These are phyloP conservation scores for Hetaerina titia DNA, from an alignment of 2,888 invertebrate genomes.

Conservation along the genomic window DNA sequence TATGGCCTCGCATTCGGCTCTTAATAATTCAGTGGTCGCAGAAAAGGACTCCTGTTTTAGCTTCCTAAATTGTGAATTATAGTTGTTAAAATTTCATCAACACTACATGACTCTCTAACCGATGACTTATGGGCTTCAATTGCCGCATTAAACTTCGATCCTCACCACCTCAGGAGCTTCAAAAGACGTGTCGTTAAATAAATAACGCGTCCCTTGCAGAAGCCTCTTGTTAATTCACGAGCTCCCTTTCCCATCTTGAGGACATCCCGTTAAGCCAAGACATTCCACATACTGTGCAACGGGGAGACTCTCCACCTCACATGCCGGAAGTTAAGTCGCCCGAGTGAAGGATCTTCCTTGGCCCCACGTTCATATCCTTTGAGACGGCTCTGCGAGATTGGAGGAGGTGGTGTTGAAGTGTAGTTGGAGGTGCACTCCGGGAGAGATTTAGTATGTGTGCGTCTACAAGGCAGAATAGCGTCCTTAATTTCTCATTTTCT, in stretches of 20 bases:
- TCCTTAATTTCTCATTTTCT: conserved; percentile 42
- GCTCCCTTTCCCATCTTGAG: neutral
- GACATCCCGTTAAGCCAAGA: neutral
- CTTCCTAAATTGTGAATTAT: neutral
- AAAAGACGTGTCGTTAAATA: conserved; percentile 42
- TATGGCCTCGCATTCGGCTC: neutral
- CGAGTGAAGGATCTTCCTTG: conserved; percentile 24
- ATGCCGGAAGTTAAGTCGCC: conserved; percentile 56
- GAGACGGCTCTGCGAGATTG: conserved; percentile 44
- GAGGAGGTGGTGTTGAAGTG: neutral
- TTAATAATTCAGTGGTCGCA: neutral
- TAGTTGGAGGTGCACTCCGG: neutral
- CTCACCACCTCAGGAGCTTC: conserved; percentile 1
- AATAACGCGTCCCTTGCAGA: conserved; percentile 46
- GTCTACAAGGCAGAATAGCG: neutral
- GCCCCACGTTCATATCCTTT: conserved; percentile 18
- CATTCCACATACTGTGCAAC: neutral
- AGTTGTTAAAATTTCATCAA: neutral
- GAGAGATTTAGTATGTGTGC: neutral
- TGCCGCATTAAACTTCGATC: conserved; percentile 14
- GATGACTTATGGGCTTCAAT: neutral
- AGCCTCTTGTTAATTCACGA: conserved; percentile 54
- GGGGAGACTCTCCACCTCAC: conserved; percentile 2
- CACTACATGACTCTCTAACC: neutral
- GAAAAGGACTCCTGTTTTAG: neutral